phyloP scores from a whole-genome alignment of 2,797 vertebrate species.

The Aphelocoma californica region DNA sequence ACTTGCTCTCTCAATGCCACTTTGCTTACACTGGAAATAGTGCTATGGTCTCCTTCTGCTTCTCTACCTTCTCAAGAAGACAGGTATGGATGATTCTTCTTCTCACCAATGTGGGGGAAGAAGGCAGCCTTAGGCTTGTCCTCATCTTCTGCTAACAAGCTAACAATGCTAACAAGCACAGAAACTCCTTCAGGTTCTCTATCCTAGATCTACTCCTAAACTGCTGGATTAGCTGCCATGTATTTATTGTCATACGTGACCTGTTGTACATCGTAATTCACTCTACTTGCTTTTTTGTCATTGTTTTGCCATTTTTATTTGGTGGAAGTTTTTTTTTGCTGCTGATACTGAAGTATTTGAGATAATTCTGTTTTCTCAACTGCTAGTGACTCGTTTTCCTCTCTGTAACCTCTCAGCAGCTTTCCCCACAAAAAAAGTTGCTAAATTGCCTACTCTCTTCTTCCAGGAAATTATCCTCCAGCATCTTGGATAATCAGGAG shows the following conservation, averaged over 20 bases:
- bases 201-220: not conserved
- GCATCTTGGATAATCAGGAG: slow-evolving; percentile 21
- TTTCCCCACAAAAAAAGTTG: not conserved
- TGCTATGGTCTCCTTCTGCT: not conserved
- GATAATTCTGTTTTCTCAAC: not conserved
- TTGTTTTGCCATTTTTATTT: not conserved
- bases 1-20: not conserved
- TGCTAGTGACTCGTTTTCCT: not conserved
- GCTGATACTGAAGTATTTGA: not conserved
- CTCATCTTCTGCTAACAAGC: not conserved
- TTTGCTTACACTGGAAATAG: not conserved
- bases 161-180: not conserved
- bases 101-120: not conserved
- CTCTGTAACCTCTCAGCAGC: not conserved
- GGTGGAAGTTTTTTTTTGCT: not conserved
- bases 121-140: not conserved
- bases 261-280: not conserved
- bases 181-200: not conserved
- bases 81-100: not conserved
- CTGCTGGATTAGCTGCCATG: not conserved
- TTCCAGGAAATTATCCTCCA: slow-evolving; percentile 12
- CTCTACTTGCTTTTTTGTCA: not conserved
- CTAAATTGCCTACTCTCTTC: not conserved
- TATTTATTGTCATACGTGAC: not conserved
- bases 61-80: not conserved